Conservation (phyloP, 2,888 invertebrate species). For the Ochropacha duplaris region DNA sequence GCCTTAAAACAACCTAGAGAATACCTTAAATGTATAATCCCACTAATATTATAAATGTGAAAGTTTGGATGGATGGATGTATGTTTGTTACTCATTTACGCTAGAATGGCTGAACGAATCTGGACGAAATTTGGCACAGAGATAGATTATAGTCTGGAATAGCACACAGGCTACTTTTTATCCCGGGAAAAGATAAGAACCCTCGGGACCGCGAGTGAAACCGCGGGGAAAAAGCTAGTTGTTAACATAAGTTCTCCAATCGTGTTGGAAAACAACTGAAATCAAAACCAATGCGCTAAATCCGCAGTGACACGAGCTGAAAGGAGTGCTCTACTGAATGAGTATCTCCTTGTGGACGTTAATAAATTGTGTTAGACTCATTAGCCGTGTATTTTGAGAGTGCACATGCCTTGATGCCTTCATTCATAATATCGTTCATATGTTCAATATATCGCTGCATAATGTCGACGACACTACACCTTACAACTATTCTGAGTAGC, state of each 20-base stretch:
- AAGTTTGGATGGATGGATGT: no score
- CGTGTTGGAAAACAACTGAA: neutral
- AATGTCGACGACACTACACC: neutral
- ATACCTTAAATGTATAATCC: neutral
- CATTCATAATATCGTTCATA: conserved; percentile 52
- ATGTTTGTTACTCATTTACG: no score
- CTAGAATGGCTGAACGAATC: no score
- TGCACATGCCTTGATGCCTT: conserved; percentile 59
- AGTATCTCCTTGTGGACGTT: conserved; percentile 35
- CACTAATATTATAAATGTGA: no score
- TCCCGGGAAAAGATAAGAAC: no score
- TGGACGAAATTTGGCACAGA: no score
- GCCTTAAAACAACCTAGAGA: neutral
- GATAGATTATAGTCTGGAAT: no score
- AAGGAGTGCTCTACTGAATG: conserved; percentile 33
- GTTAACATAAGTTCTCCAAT: neutral
- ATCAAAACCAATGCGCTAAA: neutral
- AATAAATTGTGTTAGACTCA: conserved; percentile 47
- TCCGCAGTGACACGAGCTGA: conserved; percentile 1
- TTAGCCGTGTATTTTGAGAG: conserved; percentile 50
- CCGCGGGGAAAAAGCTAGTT: no score
- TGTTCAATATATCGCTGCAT: conserved; percentile 15
- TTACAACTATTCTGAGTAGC: neutral
- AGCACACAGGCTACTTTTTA: no score
- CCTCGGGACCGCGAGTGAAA: no score